These are phyloP conservation scores for Fringilla coelebs DNA, from an alignment of 2,797 vertebrate genomes.

Conservation along the genomic window DNA sequence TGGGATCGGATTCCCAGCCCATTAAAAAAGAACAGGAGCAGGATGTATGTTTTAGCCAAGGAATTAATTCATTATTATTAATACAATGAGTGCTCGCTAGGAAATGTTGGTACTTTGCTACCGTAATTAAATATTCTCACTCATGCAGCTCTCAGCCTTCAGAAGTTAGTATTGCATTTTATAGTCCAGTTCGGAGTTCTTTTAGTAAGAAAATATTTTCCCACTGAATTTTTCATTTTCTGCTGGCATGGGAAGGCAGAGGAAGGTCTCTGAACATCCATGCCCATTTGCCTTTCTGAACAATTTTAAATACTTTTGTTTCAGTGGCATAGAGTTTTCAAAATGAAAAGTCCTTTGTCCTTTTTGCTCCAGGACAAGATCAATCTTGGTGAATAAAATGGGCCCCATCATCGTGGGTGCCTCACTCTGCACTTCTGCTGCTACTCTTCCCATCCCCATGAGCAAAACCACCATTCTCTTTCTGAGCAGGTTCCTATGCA, in stretches of 20 bases:
- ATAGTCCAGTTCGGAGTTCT: not conserved
- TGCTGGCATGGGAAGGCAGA: not conserved
- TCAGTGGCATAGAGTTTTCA: not conserved
- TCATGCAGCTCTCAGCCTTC: not conserved
- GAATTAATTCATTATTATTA: conserved; percentile 58
- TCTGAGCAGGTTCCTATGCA: not conserved
- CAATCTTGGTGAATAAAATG: not conserved
- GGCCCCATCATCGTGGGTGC: not conserved
- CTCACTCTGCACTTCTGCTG: accelerated
- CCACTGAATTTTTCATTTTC: not conserved
- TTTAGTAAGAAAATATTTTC: conserved; percentile 1
- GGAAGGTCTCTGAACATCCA: not conserved
- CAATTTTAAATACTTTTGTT: not conserved
- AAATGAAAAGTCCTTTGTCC: not conserved
- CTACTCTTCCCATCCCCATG: not conserved
- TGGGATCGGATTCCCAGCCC: not conserved
- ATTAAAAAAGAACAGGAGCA: not conserved
- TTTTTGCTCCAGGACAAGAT: not conserved
- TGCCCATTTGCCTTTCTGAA: not conserved
- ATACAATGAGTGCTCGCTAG: not conserved
- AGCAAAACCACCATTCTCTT: not conserved
- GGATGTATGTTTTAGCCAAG: not conserved
- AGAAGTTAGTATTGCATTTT: not conserved
- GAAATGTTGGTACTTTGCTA: not conserved
- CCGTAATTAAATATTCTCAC: conserved; percentile 34